Evolutionary conservation across 2,888 invertebrate species (phyloP).

Genomic region (Dichetophora obliterata): DNA sequence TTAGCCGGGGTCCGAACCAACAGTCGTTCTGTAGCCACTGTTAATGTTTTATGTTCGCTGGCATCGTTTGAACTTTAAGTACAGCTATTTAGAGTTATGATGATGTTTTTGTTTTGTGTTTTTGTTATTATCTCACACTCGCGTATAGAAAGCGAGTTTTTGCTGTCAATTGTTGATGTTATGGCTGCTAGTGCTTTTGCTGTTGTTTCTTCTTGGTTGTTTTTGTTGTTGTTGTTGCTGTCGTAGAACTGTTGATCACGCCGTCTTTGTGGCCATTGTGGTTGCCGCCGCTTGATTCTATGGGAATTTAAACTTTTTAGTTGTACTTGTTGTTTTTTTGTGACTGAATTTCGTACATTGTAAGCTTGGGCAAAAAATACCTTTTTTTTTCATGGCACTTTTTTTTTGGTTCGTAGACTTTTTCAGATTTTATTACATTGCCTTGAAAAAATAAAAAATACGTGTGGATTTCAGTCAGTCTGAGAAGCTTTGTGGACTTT

Average conservation of each 20-base stretch:
- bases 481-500: not conserved
- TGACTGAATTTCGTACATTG: constrained; percentile 48
- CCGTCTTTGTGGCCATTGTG: no score
- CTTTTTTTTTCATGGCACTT: constrained; percentile 30
- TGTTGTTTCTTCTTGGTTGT: not conserved
- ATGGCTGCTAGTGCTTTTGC: not conserved
- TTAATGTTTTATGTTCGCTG: not conserved
- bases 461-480: not conserved
- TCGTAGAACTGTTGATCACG: not conserved
- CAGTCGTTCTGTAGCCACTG: no score
- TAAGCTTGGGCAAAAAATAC: constrained; percentile 21
- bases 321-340: not conserved
- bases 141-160: constrained; percentile 24
- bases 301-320: constrained; percentile 2
- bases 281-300: not conserved
- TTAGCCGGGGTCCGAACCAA: not conserved
- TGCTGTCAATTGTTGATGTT: not conserved
- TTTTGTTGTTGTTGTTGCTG: not conserved
- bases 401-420: constrained; percentile 47
- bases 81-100: constrained; percentile 9
- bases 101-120: constrained; percentile 3
- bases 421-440: not conserved
- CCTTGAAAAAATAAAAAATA: not conserved
- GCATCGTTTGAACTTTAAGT: not conserved
- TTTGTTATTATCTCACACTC: not conserved